Base-by-base conservation (phyloP, 2,888 invertebrate species). In the Trachelus stipa region DNA sequence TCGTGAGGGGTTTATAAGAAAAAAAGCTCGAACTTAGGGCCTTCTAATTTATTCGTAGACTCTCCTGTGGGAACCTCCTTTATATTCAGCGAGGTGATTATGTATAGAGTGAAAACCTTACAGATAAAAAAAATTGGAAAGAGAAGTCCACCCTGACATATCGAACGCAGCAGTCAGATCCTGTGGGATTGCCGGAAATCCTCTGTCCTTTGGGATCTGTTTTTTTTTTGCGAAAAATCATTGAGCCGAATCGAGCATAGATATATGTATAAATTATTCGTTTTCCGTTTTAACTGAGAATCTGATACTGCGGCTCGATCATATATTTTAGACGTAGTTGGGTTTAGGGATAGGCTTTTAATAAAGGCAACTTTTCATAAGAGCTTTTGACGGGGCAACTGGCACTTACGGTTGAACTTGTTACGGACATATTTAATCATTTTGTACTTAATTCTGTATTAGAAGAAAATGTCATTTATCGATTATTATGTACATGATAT, bases 41-140 rank as follows among this genome's bases (percentile, higher is more conserved):
- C 12, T 35, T 74, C n/a, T 74, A 74, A 74, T 74, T 74, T 74
- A 74, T 74, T 74, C 74, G 74, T 34, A 23, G 37, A 3, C 35
- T 74, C 34, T 34, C 74, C 37, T 74, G 74, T 74, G 74, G 74
- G 74, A 74, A 74, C 74, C 30, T 33, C 37, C 56, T 56, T 56
- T 56, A 56, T 56, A 56, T 56, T 34, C 71, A 34, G 71, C 30
- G 30, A 30, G 71, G 34, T 34, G 30, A 71, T 71, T 71, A 34
- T 71, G 71, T 33, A 34, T 33, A 12, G 12, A 71, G 30, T 15
- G 71, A 34, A 71, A 56, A 56, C 23, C 56, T 56, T 23, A 23
- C 9, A 56, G 23, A 23, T 9, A 56, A 34, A 71, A 71, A 71
- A 71, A 34, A 30, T 71, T 15, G 30, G 71, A 71, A 71, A 31